These are phyloP conservation scores for Oncorhynchus nerka DNA, from an alignment of 2,113 vertebrate genomes.

Conservation along the genomic window DNA sequence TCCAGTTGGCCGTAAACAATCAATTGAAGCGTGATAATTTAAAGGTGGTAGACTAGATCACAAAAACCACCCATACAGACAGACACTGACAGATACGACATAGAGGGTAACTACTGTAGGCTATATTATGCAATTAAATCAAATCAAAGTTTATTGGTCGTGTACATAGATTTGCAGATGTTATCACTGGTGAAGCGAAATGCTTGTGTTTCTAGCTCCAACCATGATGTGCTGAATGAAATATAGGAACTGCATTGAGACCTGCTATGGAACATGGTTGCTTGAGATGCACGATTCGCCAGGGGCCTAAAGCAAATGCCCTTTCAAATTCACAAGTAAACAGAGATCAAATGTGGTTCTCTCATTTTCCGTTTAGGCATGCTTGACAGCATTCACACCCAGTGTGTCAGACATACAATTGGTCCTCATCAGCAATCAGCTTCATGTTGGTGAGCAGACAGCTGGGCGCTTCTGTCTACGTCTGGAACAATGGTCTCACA, in stretches of 20 bases:
- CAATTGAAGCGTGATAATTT: not conserved
- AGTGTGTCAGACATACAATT: constrained; percentile 34
- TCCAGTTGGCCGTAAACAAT: not conserved
- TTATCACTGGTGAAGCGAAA: no score
- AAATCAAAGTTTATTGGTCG: no score
- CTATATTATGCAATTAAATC: no score
- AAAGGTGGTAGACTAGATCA: not conserved
- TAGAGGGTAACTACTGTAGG: no score
- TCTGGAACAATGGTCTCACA: constrained; percentile 10
- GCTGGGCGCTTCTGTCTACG: constrained; percentile 28
- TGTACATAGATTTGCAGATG: no score
- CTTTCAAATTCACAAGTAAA: constrained; percentile 38
- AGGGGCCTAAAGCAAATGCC: constrained; percentile 13
- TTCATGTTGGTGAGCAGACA: constrained; percentile 34
- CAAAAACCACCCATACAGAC: no score
- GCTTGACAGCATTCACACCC: constrained; percentile 30
- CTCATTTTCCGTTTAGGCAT: constrained; percentile 52
- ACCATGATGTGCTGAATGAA: not conserved
- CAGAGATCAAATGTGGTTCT: constrained; percentile 60
- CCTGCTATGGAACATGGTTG: not conserved
- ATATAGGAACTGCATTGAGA: not conserved
- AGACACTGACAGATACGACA: no score
- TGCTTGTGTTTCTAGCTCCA: no score
- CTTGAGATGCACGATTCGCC: constrained; percentile 8
- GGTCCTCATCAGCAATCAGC: constrained; percentile 23